Percentiles rank a stretch among this genome's conserved stretches.
Conservation (phyloP, 2,113 vertebrate species). For the Symphodus melops region DNA sequence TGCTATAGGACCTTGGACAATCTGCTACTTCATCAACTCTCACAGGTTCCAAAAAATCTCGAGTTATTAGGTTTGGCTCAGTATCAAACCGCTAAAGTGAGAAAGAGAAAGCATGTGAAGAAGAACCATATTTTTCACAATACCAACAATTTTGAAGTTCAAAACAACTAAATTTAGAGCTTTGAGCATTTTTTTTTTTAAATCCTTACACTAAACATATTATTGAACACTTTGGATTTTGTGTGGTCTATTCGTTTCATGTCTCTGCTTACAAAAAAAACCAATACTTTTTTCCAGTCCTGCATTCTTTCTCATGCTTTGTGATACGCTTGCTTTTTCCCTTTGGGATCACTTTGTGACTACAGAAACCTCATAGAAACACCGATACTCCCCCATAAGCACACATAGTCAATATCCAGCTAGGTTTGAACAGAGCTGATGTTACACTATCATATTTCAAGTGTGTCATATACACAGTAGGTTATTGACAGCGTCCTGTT, state of each 20-base stretch:
- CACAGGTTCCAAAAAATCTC: slow-evolving; percentile 46
- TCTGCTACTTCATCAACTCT: slow-evolving; percentile 56
- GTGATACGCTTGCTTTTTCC: slow-evolving; percentile 34
- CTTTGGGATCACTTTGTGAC: slow-evolving; percentile 54
- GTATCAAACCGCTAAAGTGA: slow-evolving; percentile 45
- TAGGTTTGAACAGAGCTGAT: slow-evolving; percentile 62
- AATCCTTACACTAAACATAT: background rate
- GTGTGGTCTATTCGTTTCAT: slow-evolving; percentile 27
- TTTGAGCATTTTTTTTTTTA: slow-evolving; percentile 29
- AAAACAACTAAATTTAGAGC: slow-evolving; percentile 32
- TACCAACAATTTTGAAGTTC: slow-evolving; percentile 28
- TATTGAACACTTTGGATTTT: slow-evolving; percentile 11
- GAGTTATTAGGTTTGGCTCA: slow-evolving; percentile 38
- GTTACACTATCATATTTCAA: slow-evolving; percentile 70
- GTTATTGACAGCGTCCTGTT: slow-evolving; percentile 71
- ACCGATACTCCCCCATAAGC: slow-evolving; percentile 48
- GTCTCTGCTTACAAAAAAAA: slow-evolving; percentile 38
- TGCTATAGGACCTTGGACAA: slow-evolving; percentile 42
- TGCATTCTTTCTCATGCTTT: slow-evolving; percentile 46
- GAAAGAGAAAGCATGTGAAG: slow-evolving; percentile 30
- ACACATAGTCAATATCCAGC: slow-evolving; percentile 66
- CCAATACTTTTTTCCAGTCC: slow-evolving; percentile 7
- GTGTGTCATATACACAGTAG: slow-evolving; percentile 57
- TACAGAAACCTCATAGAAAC: slow-evolving; percentile 62
- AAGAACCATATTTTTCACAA: slow-evolving; percentile 34